phyloP scores from a whole-genome alignment of 2,113 vertebrate species.

The Saguinus midas region DNA sequence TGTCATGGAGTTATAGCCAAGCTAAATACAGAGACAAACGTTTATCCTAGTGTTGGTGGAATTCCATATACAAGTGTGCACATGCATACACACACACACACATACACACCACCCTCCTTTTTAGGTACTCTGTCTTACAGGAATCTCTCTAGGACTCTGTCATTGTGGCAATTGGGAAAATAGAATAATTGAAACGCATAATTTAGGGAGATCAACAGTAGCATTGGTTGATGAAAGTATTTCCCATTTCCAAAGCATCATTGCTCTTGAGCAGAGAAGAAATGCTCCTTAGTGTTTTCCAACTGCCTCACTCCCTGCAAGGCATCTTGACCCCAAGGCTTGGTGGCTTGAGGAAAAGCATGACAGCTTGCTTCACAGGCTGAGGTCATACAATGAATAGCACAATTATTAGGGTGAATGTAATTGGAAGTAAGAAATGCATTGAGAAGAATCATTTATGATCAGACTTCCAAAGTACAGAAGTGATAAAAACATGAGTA shows the following conservation, averaged over 20 bases:
- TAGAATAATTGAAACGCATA: fast-evolving
- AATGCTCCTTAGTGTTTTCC: background rate
- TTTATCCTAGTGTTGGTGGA: background rate
- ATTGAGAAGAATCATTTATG: background rate
- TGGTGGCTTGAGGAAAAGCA: constrained; percentile 63
- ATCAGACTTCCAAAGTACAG: background rate
- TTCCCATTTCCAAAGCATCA: background rate
- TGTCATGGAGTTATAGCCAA: too few species aligned
- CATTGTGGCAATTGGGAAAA: background rate
- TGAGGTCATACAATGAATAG: background rate
- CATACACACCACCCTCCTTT: fast-evolving
- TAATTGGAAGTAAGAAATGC: constrained; percentile 7
- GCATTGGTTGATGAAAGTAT: background rate
- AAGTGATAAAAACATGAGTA: fast-evolving
- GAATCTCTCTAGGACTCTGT: fast-evolving
- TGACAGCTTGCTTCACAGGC: constrained; percentile 62
- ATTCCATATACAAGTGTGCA: background rate
- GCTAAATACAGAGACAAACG: background rate
- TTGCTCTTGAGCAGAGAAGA: background rate
- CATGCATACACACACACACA: background rate
- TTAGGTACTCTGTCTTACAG: background rate
- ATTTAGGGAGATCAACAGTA: background rate
- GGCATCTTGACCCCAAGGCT: constrained; percentile 52
- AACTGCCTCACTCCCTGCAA: background rate
- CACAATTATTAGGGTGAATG: constrained; percentile 33